Evolutionary conservation across 2,113 vertebrate genomes (phyloP).

Genomic region (Eretmochelys imbricata): DNA sequence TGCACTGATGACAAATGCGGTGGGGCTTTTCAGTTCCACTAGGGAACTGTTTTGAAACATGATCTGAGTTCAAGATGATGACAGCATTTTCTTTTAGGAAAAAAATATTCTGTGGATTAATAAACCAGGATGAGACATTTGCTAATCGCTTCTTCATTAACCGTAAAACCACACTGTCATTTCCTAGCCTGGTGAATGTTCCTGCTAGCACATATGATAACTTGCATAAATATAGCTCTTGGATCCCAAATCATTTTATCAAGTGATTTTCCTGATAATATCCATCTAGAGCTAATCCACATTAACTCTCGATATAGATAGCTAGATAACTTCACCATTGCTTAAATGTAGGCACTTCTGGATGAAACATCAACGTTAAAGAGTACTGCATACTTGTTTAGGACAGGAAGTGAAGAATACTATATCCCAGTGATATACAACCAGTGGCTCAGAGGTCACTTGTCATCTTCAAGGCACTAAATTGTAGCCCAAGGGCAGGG

Average conservation of each 20-base stretch:
- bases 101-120: not conserved
- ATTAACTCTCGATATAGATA: no score
- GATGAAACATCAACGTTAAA: not conserved
- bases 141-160: conserved; percentile 49
- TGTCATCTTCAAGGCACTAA: not conserved
- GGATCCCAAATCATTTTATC: not conserved
- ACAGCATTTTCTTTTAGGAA: conserved; percentile 58
- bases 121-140: conserved; percentile 52
- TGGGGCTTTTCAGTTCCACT: conserved; percentile 40
- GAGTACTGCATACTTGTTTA: not conserved
- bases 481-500: not conserved
- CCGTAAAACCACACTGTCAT: conserved; percentile 62
- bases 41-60: not conserved
- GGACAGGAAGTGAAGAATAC: not conserved
- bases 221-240: conserved; percentile 4
- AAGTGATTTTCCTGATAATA: not conserved
- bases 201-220: conserved; percentile 49
- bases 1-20: not conserved
- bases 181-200: conserved; percentile 37
- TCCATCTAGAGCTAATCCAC: not conserved
- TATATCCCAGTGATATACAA: not conserved
- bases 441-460: not conserved
- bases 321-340: not conserved
- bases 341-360: not conserved
- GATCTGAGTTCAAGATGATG: not conserved